Evolutionary conservation across 2,797 vertebrate species (phyloP).

Genomic region (Dallia pectoralis): DNA sequence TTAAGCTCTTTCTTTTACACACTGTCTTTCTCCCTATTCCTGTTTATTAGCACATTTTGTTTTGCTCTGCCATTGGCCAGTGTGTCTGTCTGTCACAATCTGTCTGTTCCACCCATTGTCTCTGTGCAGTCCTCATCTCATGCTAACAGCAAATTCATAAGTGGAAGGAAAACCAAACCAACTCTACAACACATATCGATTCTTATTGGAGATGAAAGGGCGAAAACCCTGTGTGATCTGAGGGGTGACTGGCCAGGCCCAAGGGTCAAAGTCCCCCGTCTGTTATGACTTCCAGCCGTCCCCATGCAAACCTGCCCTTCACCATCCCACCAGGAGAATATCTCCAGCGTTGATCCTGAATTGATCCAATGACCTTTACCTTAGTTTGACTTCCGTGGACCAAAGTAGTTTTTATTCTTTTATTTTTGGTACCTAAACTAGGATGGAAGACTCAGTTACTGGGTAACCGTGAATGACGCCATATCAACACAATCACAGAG

Average conservation of each 20-base stretch:
- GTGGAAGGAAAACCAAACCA: neutral
- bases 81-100: neutral
- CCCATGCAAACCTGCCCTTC: neutral
- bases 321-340: neutral
- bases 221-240: neutral
- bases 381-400: neutral
- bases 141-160: neutral
- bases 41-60: neutral
- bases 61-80: neutral
- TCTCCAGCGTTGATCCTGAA: neutral
- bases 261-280: neutral
- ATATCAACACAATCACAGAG: neutral
- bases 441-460: too few species aligned
- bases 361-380: neutral
- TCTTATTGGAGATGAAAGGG: neutral
- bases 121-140: neutral
- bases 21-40: neutral
- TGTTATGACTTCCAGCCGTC: neutral
- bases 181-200: neutral
- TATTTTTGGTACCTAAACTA: neutral
- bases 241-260: neutral
- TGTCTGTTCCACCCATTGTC: neutral
- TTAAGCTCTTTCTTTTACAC: neutral
- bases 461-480: too few species aligned
- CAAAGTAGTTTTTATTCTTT: neutral